Evolutionary conservation across 2,888 invertebrate species (phyloP).

Genomic region (Nipponacmea schrenckii): DNA sequence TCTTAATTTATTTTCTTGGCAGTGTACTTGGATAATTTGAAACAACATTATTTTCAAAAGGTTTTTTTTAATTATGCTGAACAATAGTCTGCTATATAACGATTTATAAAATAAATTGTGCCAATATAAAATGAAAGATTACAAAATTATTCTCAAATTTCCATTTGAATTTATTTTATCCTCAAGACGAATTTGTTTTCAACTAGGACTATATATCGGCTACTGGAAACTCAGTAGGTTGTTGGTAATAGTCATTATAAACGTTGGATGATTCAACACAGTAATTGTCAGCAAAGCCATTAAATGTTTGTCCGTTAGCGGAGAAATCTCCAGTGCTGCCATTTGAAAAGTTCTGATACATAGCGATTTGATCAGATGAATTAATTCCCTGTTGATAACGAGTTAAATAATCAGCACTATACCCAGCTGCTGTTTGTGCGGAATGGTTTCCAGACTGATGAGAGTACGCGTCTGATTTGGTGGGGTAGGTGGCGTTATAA

Average conservation of each 20-base stretch:
- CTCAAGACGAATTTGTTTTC: no score
- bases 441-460: constrained; percentile 33
- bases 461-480: constrained; percentile 32
- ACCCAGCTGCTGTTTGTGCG: constrained; percentile 31
- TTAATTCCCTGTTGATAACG: constrained; percentile 43
- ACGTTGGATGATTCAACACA: constrained; percentile 13
- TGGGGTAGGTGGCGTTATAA: constrained; percentile 32
- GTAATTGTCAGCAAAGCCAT: constrained; percentile 19
- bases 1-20: no score
- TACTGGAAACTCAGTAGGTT: constrained; percentile 4
- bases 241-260: constrained; percentile 20
- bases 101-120: no score
- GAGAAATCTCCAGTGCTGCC: neutral
- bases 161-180: no score
- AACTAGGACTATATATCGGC: neutral
- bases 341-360: neutral
- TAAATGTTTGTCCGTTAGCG: constrained; percentile 6
- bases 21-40: no score
- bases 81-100: no score
- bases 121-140: no score
- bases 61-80: no score
- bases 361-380: constrained; percentile 24
- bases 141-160: no score
- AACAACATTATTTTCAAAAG: no score
- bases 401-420: constrained; percentile 47